Evolutionary conservation across 2,888 invertebrate species (phyloP), one percentile per base, ranked within the genome.

Genomic region (Odontothrips loti): DNA sequence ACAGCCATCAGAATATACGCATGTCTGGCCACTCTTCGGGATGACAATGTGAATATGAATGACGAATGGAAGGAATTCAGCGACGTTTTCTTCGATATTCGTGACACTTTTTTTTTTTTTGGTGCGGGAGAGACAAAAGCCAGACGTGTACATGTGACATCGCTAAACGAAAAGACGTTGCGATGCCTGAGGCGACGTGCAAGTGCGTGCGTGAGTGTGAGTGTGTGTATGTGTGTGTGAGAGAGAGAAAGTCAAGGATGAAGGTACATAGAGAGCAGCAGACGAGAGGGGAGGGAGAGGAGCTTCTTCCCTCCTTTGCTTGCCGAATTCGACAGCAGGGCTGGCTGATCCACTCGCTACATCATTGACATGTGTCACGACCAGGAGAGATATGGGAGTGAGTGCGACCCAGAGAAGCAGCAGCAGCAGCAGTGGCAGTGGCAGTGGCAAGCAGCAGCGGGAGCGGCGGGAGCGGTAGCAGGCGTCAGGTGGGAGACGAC

Each of bases 211-310:
- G 51, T 6, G 51, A 51, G 51, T 3, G 51, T 11, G 48, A 48
- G 48, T 11, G 48, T 11, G 48, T 11, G 48, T 11, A 12, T 9
- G 48, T 11, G 48, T 11, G 48, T 11, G 48, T 17, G 51, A 3
- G 51, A 51, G 51, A 51, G 51, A 51, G 51, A 51, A 10, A 58
- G 58, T 8, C 15, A 51, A 20, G 9, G 51, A 48, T 12, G 8
- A 17, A 51, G 51, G 17, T 12, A 17, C 15, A 4, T 12, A 51
- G 51, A 8, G 51, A 51, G 51, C 12, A 1, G 48, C 10, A 15
- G 48, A 15, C 15, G 51, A 58, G 83, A 83, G 84, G 85, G 85
- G 85, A 85, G 84, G 82, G 83, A 82, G 80, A 82, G n/a, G 34
- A 43, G 81, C 34, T 43, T 43, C 34, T 43, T 43, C 34, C 34